phyloP scores from a whole-genome alignment of 2,113 vertebrate genomes.

The Tachuris rubrigastra region DNA sequence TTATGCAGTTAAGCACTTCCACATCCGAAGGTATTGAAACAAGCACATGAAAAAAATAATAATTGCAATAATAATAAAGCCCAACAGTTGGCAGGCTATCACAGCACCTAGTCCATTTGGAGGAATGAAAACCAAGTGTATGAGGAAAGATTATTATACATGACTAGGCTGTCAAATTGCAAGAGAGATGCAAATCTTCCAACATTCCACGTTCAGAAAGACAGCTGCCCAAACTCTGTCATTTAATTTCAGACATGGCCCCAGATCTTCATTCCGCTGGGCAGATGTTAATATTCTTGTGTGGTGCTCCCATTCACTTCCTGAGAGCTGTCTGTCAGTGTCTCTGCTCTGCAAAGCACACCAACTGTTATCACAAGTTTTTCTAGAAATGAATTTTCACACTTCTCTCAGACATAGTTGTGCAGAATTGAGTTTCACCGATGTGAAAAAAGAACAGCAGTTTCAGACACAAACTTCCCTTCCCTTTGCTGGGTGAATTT shows the following conservation, averaged over 20 bases:
- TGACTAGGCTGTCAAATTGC: background rate
- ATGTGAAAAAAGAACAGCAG: background rate
- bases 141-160: background rate
- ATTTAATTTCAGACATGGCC: background rate
- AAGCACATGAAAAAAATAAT: background rate
- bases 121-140: background rate
- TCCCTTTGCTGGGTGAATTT: fast-evolving
- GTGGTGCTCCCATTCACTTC: background rate
- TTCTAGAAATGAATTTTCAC: background rate
- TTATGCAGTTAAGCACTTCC: background rate
- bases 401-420: background rate
- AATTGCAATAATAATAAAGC: background rate
- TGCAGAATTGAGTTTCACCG: background rate
- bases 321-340: background rate
- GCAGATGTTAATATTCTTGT: background rate
- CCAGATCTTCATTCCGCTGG: background rate
- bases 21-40: background rate
- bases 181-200: background rate
- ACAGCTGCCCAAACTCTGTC: background rate
- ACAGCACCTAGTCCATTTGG: background rate
- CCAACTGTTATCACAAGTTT: background rate
- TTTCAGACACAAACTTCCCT: background rate
- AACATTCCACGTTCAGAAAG: background rate
- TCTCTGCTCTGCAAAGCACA: background rate
- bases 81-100: background rate